Evolutionary conservation across 2,888 invertebrate species (phyloP).

Genomic region (Kuschelorhynchus macadamiae): DNA sequence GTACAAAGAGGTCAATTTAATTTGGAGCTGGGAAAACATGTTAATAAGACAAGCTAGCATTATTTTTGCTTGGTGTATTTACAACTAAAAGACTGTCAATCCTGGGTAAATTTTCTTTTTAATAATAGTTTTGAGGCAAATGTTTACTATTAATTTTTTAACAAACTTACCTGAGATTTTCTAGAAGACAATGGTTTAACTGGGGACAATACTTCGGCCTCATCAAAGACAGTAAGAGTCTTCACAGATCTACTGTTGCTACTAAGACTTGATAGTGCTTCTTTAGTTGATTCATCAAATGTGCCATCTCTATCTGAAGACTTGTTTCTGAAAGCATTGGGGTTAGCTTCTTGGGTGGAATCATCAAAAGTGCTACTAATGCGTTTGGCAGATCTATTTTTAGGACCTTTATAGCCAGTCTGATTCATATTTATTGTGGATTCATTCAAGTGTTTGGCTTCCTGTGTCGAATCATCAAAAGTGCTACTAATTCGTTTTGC

Average conservation of each 20-base stretch:
- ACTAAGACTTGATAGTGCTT: not conserved
- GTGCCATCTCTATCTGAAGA: not conserved
- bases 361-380: slow-evolving; percentile 1
- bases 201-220: slow-evolving; percentile 8
- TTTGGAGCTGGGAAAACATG: too few species aligned
- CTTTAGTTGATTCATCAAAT: slow-evolving; percentile 21
- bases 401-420: not conserved
- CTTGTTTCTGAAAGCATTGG: slow-evolving; percentile 4
- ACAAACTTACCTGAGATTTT: not conserved
- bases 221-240: not conserved
- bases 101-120: too few species aligned
- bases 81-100: too few species aligned
- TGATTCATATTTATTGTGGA: not conserved
- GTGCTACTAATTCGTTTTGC: not conserved
- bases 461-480: slow-evolving; percentile 22
- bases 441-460: not conserved
- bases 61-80: too few species aligned
- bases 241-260: not conserved
- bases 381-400: not conserved
- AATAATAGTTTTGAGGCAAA: too few species aligned
- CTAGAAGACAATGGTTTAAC: slow-evolving; percentile 15
- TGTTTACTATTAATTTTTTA: too few species aligned
- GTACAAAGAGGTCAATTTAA: too few species aligned
- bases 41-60: too few species aligned
- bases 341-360: slow-evolving; percentile 20